A percentile compares a stretch with the other conserved stretches of the same genome.
These are phyloP conservation scores for Macrophya alboannulata DNA, from an alignment of 2,888 invertebrate species.

Conservation along the genomic window DNA sequence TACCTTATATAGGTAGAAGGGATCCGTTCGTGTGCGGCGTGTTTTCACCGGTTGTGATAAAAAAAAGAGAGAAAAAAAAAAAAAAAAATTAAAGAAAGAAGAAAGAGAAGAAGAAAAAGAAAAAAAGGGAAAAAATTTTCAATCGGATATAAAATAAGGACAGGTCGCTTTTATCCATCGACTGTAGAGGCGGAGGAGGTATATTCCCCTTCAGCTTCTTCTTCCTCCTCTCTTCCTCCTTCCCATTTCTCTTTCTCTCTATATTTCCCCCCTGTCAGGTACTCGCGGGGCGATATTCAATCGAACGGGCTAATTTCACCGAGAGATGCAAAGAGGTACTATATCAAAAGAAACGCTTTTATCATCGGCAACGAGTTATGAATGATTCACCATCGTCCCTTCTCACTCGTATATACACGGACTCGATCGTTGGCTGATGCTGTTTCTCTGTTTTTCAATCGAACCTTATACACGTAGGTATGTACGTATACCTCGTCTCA, in stretches of 20 bases:
- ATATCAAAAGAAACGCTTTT: slow-evolving; percentile 53
- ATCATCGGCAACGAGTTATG: slow-evolving; percentile 48
- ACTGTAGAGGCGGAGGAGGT: neutral
- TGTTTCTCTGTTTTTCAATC: slow-evolving; percentile 39
- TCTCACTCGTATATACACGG: neutral
- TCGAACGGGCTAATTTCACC: slow-evolving; percentile 50
- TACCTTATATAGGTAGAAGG: neutral
- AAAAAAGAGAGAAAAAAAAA: neutral
- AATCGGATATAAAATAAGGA: slow-evolving; percentile 30
- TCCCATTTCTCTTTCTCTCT: neutral
- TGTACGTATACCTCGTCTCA: neutral
- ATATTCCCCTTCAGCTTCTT: neutral
- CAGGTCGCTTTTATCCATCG: slow-evolving; percentile 28
- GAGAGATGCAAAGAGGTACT: slow-evolving; percentile 51
- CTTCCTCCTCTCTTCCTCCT: neutral
- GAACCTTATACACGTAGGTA: neutral
- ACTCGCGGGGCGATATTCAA: slow-evolving; percentile 41
- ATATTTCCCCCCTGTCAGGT: neutral
- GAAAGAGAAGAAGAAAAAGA: neutral
- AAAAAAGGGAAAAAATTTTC: neutral
- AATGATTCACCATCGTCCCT: slow-evolving; percentile 38
- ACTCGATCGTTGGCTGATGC: neutral
- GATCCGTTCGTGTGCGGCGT: neutral
- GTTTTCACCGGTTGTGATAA: neutral
- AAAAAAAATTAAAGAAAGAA: neutral